Conservation (phyloP, 2,113 vertebrate species). For the Corythornis madagascariensis region DNA sequence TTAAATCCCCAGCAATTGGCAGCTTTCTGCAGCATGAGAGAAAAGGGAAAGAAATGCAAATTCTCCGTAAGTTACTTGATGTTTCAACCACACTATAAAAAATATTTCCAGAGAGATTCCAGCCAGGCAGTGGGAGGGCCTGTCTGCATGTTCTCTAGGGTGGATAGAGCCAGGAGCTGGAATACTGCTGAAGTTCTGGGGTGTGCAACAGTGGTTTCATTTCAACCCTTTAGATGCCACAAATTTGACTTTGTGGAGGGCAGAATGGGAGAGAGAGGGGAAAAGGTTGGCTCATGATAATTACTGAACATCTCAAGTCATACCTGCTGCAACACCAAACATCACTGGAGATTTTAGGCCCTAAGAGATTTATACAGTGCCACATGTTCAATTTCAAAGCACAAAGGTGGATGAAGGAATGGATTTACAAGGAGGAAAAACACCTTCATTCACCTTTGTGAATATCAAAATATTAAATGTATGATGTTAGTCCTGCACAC, state of each 20-base stretch:
- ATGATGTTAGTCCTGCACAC: neutral
- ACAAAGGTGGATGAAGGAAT: neutral
- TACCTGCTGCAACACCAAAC: neutral
- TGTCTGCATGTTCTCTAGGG: neutral
- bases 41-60: constrained; percentile 7
- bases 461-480: neutral
- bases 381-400: neutral
- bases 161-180: neutral
- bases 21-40: neutral
- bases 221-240: neutral
- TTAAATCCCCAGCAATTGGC: neutral
- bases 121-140: neutral
- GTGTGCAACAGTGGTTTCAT: neutral
- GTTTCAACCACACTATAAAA: neutral
- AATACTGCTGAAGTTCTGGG: neutral
- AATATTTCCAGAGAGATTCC: neutral
- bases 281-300: neutral
- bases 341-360: neutral
- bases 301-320: neutral
- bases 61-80: neutral
- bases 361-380: neutral
- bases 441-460: no score
- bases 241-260: neutral
- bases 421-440: neutral
- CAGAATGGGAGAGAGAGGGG: rapidly evolving